Evolutionary conservation across 2,113 vertebrate species (phyloP).

Genomic region (Rhadina sibilatrix): DNA sequence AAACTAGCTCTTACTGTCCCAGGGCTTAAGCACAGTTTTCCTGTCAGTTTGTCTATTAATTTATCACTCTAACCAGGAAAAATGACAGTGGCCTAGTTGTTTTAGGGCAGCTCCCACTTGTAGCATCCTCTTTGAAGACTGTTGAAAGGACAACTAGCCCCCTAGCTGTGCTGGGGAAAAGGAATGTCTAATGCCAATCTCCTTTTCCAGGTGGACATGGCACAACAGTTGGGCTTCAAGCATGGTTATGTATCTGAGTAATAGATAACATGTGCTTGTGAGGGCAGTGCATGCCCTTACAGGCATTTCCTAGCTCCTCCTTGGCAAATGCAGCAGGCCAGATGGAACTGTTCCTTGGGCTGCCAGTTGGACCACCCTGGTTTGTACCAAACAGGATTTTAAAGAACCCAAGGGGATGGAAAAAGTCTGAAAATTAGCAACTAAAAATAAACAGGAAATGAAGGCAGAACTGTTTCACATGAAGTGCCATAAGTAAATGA

Average conservation of each 20-base stretch:
- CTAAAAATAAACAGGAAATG: constrained; percentile 67
- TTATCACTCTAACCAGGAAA: not conserved
- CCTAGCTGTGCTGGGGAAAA: not conserved
- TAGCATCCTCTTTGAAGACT: not conserved
- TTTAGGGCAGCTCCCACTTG: not conserved
- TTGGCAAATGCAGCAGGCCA: constrained; percentile 61
- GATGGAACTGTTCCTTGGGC: constrained; percentile 66
- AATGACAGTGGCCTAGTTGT: not conserved
- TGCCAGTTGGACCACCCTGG: constrained; percentile 68
- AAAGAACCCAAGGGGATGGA: constrained; percentile 51
- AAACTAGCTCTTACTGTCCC: not conserved
- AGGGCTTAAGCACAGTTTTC: not conserved
- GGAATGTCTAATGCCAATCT: not conserved
- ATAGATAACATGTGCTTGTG: constrained; percentile 28
- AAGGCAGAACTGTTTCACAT: constrained; percentile 41
- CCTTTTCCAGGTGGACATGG: not conserved
- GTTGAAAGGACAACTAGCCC: not conserved
- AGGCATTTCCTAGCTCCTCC: constrained; percentile 54
- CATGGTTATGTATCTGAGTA: not conserved
- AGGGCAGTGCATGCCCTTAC: constrained; percentile 23
- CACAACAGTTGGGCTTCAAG: not conserved
- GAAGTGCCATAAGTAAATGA: constrained; percentile 19
- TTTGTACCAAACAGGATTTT: constrained; percentile 64
- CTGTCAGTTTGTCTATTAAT: not conserved
- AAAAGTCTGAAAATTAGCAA: constrained; percentile 62